Percentiles rank a stretch among this genome's conserved stretches.
phyloP scores from a whole-genome alignment of 2,113 vertebrate genomes.

The Corvus hawaiiensis region DNA sequence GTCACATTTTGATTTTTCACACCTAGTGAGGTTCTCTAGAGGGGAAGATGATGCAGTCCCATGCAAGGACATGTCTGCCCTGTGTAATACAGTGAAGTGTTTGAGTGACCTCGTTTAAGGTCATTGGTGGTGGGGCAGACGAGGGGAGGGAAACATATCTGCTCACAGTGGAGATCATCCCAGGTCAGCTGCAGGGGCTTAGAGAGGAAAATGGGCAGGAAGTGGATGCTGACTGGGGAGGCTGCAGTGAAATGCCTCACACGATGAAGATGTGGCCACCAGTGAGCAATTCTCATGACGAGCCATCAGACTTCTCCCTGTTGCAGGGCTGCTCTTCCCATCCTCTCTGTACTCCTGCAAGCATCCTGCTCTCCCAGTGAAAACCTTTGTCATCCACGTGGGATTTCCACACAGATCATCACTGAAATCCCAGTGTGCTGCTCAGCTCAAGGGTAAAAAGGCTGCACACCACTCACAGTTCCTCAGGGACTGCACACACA shows the following conservation, averaged over 20 bases:
- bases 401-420: not conserved
- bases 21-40: not conserved
- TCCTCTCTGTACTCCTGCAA: not conserved
- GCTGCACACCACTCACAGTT: not conserved
- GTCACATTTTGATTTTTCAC: not conserved
- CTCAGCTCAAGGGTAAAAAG: not conserved
- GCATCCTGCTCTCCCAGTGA: not conserved
- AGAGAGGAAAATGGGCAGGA: not conserved
- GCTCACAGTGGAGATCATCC: not conserved
- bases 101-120: not conserved
- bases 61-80: not conserved
- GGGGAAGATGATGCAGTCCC: not conserved
- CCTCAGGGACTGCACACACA: not conserved
- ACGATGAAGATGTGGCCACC: not conserved
- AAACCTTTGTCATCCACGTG: not conserved
- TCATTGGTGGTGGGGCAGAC: not conserved
- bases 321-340: not conserved
- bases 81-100: not conserved
- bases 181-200: not conserved
- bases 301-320: not conserved
- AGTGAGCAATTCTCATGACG: fast-evolving
- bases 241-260: not conserved
- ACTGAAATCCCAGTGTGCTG: not conserved
- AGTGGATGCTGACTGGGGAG: not conserved
- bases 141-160: not conserved